These are phyloP conservation scores for Echeneis naucrates DNA, from an alignment of 2,797 vertebrate species.

Conservation along the genomic window DNA sequence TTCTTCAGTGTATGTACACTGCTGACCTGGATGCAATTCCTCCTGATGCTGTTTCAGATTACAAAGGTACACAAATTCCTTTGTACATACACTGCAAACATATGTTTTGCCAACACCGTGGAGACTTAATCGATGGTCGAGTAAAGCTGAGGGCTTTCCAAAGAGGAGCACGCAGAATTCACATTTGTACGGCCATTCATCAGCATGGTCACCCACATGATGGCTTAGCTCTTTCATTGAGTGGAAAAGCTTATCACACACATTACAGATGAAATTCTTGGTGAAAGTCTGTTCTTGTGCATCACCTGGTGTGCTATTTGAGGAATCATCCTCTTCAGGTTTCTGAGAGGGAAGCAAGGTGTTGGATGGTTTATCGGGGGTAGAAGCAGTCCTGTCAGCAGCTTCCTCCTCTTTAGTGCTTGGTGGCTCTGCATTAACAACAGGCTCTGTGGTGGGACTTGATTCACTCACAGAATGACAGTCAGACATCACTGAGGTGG, in stretches of 20 bases:
- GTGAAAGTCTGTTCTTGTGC: conserved; percentile 85
- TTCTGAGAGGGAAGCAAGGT: conserved; percentile 61
- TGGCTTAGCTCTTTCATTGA: conserved; percentile 97
- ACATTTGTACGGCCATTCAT: conserved; percentile 98
- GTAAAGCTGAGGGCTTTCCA: conserved; percentile 87
- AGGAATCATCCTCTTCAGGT: conserved; percentile 52
- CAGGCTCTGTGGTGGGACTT: conserved; percentile 33
- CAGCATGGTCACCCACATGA: conserved; percentile 92
- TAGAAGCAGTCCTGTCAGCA: conserved; percentile 33
- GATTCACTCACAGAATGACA: conserved; percentile 41
- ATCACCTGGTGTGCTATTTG: conserved; percentile 40
- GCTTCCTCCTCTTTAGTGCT: conserved; percentile 60
- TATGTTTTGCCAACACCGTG: conserved; percentile 97
- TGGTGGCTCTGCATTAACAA: conserved; percentile 35
- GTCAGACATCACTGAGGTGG: conserved; percentile 56
- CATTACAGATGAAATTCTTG: conserved; percentile 96
- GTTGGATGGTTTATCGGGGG: conserved; percentile 35
- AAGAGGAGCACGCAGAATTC: conserved; percentile 99
- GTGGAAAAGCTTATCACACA: conserved; percentile 93
- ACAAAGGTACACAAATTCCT: conserved; percentile 98
- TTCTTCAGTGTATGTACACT: conserved; percentile 91
- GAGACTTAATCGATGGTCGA: conserved; percentile 93
- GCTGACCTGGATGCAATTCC: conserved; percentile 93
- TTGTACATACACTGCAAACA: conserved; percentile 93
- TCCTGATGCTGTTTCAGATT: conserved; percentile 98